phyloP scores from a whole-genome alignment of 2,113 vertebrate species.

The Etheostoma spectabile region DNA sequence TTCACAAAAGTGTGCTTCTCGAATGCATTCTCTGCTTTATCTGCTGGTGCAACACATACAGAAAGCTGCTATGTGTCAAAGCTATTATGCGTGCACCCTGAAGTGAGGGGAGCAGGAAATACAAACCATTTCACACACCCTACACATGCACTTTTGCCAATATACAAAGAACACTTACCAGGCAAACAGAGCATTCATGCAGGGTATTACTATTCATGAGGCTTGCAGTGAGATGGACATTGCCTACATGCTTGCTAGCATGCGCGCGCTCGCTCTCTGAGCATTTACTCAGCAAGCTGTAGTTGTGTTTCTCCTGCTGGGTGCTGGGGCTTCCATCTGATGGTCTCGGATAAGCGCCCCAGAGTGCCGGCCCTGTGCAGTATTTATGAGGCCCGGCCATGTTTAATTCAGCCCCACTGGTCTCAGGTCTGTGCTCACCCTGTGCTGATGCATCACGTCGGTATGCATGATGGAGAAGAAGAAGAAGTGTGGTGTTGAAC shows the following conservation, averaged over 20 bases:
- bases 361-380: conserved; percentile 72
- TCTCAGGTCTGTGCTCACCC: conserved; percentile 71
- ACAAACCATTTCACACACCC: conserved; percentile 69
- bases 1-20: conserved; percentile 24
- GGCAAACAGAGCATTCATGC: conserved; percentile 73
- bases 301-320: conserved; percentile 82
- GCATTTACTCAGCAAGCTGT: conserved; percentile 72
- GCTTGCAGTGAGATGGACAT: conserved; percentile 56
- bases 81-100: conserved; percentile 54
- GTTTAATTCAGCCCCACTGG: conserved; percentile 84
- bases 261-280: conserved; percentile 40
- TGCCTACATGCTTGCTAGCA: conserved; percentile 61
- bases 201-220: conserved; percentile 79
- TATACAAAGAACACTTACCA: conserved; percentile 75
- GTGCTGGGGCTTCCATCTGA: conserved; percentile 71
- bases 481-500: conserved; percentile 29
- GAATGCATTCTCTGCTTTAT: conserved; percentile 37
- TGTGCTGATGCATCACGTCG: conserved; percentile 59
- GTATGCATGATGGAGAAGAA: conserved; percentile 58
- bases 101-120: conserved; percentile 53
- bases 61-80: conserved; percentile 44
- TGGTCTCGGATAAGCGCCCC: conserved; percentile 75
- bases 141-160: conserved; percentile 55
- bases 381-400: conserved; percentile 82
- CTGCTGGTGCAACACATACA: conserved; percentile 32